Evolutionary conservation across 2,113 vertebrate species (phyloP).

Genomic region (Heterocephalus glaber): DNA sequence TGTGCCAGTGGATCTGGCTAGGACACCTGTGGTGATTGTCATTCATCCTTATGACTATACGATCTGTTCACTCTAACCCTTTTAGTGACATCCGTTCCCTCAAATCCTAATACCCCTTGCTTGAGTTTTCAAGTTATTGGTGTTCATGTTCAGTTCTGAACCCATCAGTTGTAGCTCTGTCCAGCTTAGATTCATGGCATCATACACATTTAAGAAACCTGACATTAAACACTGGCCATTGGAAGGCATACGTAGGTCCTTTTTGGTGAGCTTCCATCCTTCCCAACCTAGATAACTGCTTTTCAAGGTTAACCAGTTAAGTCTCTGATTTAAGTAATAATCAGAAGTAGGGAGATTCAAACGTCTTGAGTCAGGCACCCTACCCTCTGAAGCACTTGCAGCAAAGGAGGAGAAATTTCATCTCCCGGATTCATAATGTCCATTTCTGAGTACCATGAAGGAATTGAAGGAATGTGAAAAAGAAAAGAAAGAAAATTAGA

Average conservation of each 20-base stretch:
- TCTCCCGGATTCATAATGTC: not conserved
- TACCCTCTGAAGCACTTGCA: rapidly evolving
- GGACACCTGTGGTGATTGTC: not conserved
- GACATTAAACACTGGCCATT: not conserved
- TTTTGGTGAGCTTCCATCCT: not conserved
- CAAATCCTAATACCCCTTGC: not conserved
- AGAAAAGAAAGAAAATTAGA: not conserved
- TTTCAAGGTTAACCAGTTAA: not conserved
- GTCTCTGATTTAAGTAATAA: not conserved
- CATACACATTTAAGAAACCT: rapidly evolving
- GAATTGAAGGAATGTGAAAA: not conserved
- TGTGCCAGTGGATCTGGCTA: not conserved
- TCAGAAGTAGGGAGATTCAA: not conserved
- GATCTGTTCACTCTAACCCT: rapidly evolving
- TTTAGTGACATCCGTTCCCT: not conserved
- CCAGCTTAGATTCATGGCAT: not conserved
- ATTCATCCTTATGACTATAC: not conserved
- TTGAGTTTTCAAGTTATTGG: not conserved
- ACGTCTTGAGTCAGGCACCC: rapidly evolving
- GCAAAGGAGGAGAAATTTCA: not conserved
- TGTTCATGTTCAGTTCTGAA: too few species aligned
- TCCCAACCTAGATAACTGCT: not conserved
- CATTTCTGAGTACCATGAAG: not conserved
- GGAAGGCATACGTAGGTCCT: not conserved
- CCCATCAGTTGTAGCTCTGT: rapidly evolving